phyloP scores from a whole-genome alignment of 92 coral and sea anemone genomes.

The Blastomussa wellsi region DNA sequence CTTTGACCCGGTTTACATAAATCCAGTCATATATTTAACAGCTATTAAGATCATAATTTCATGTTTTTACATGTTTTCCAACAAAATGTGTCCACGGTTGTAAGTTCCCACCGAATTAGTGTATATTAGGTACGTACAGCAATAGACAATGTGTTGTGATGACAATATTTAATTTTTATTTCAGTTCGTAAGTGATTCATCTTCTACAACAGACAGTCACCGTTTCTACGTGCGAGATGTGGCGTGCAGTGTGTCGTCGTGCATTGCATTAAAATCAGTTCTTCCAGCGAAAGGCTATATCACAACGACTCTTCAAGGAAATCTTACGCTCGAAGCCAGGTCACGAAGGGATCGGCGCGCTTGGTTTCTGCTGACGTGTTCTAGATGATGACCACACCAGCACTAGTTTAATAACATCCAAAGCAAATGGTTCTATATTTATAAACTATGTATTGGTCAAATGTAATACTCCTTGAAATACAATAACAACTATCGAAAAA shows the following conservation, averaged over 20 bases:
- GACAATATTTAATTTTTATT: background rate
- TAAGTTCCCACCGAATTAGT: too few species aligned
- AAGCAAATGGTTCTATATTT: background rate
- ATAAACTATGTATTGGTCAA: background rate
- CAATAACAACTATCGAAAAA: background rate
- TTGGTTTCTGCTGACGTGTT: slow-evolving; percentile 26
- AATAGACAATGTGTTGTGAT: too few species aligned
- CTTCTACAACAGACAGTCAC: background rate
- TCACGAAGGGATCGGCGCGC: slow-evolving; percentile 8
- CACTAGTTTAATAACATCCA: background rate
- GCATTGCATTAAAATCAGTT: background rate
- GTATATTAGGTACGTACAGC: background rate
- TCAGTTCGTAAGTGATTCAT: background rate
- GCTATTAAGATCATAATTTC: too few species aligned
- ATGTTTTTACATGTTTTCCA: too few species aligned
- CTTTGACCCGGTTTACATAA: too few species aligned
- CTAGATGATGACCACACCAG: background rate
- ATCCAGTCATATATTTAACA: too few species aligned
- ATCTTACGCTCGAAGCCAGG: background rate
- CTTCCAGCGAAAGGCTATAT: background rate
- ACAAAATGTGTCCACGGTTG: too few species aligned
- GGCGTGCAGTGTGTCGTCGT: background rate
- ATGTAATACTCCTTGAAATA: background rate
- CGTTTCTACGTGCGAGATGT: background rate
- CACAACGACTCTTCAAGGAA: slow-evolving; percentile 6